Conservation (phyloP, 1,140 invertebrate genomes). For the Drosophila arizonae region DNA sequence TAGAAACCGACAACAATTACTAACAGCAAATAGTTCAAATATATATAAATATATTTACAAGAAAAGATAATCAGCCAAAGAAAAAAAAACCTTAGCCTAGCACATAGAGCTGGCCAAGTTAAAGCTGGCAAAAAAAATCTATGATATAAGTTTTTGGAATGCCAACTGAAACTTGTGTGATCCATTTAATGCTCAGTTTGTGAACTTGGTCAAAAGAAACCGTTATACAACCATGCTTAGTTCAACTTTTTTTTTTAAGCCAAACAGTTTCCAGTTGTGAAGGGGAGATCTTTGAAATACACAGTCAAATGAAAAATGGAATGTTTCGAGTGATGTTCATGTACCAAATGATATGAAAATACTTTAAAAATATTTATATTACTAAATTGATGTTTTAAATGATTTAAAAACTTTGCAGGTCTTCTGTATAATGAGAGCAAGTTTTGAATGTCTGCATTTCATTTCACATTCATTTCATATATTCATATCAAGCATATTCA, state of each 20-base stretch:
- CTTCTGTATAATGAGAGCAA: too few relatives aligned
- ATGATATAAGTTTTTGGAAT: constrained; percentile 11
- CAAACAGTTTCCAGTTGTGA: not conserved
- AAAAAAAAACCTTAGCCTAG: constrained; percentile 1
- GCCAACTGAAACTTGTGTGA: constrained; percentile 22
- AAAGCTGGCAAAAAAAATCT: constrained; percentile 8
- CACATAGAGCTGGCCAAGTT: constrained; percentile 5
- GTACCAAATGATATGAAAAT: too few relatives aligned
- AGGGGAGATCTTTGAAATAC: constrained; percentile 2
- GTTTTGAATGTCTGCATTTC: not conserved
- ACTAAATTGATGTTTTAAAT: too few relatives aligned
- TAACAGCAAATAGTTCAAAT: constrained; percentile 72
- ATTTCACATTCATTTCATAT: constrained; percentile 13
- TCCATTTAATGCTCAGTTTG: constrained; percentile 8
- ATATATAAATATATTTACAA: constrained; percentile 63
- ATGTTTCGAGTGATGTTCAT: too few relatives aligned
- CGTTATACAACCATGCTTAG: constrained; percentile 19
- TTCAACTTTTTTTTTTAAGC: constrained; percentile 28
- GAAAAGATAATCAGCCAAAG: constrained; percentile 43
- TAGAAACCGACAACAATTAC: constrained; percentile 37
- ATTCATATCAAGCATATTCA: constrained; percentile 30
- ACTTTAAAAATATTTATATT: too few relatives aligned
- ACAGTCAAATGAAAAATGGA: not conserved
- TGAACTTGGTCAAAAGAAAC: constrained; percentile 14
- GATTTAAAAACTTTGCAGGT: too few relatives aligned